Conservation (phyloP, 1,140 invertebrate genomes). For the Drosophila nannoptera region DNA sequence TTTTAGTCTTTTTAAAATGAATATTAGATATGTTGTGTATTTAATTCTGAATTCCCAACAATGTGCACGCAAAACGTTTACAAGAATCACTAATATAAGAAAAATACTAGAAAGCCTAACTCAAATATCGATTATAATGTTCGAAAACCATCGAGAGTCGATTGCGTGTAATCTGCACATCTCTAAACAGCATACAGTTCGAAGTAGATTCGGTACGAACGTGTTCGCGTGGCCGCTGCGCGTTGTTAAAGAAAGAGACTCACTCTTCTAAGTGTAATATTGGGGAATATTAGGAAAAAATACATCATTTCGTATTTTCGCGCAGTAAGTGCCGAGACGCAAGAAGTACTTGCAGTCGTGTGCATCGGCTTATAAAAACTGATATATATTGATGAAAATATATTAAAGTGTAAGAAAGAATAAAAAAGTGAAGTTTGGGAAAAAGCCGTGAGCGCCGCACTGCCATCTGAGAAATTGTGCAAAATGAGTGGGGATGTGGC, state of each 20-base stretch:
- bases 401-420: slow-evolving; percentile 27
- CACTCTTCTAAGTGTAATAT: slow-evolving; percentile 36
- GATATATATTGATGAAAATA: slow-evolving; percentile 20
- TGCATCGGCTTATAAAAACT: slow-evolving; percentile 21
- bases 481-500: slow-evolving; percentile 77
- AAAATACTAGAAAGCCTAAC: slow-evolving; percentile 13
- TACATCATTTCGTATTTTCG: slow-evolving; percentile 33
- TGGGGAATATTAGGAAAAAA: slow-evolving; percentile 35
- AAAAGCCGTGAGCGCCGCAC: slow-evolving; percentile 59
- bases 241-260: slow-evolving; percentile 47
- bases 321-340: slow-evolving; percentile 24
- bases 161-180: slow-evolving; percentile 13
- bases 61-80: slow-evolving; percentile 35
- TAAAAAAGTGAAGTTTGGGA: slow-evolving; percentile 45
- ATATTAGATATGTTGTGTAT: slow-evolving; percentile 5
- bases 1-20: not conserved
- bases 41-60: slow-evolving; percentile 19
- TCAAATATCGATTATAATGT: slow-evolving; percentile 11
- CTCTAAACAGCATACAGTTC: slow-evolving; percentile 46
- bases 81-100: not conserved
- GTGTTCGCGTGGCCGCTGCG: slow-evolving; percentile 60
- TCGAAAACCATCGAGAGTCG: slow-evolving; percentile 26
- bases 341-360: slow-evolving; percentile 32
- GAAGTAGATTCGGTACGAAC: slow-evolving; percentile 50
- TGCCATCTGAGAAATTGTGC: slow-evolving; percentile 56